Evolutionary conservation across 2,113 vertebrate species (phyloP).

Genomic region (Dipodomys stephensi): DNA sequence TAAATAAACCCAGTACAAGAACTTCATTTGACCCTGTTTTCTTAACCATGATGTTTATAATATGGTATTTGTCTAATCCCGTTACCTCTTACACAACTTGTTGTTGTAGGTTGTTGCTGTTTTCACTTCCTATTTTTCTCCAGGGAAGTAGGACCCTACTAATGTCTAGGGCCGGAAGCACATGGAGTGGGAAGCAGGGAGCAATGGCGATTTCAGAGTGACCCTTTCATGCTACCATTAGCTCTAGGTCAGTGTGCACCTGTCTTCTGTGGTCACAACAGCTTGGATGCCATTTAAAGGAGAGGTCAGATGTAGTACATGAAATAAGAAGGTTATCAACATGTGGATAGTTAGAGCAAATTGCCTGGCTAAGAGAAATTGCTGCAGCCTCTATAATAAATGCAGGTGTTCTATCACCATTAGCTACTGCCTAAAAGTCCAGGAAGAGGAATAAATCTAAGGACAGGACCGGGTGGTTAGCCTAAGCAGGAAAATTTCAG

Average conservation of each 20-base stretch:
- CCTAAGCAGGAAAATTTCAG: background rate
- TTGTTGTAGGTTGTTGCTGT: background rate
- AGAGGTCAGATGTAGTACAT: background rate
- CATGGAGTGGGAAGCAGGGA: background rate
- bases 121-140: background rate
- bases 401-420: constrained; percentile 50
- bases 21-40: background rate
- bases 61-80: background rate
- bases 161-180: background rate
- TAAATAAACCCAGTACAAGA: background rate
- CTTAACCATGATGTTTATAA: background rate
- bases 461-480: background rate
- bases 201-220: background rate
- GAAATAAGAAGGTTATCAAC: constrained; percentile 36
- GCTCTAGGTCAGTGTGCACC: background rate
- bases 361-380: constrained; percentile 42
- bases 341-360: background rate
- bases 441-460: constrained; percentile 3
- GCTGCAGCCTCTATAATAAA: background rate
- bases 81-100: background rate
- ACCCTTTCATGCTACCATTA: background rate
- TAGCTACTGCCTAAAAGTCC: constrained; percentile 22
- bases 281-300: background rate
- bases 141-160: background rate
- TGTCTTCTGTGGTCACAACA: background rate